These are phyloP conservation scores for Lordiphosa mommai DNA, from an alignment of 1,140 invertebrate species.

Conservation along the genomic window DNA sequence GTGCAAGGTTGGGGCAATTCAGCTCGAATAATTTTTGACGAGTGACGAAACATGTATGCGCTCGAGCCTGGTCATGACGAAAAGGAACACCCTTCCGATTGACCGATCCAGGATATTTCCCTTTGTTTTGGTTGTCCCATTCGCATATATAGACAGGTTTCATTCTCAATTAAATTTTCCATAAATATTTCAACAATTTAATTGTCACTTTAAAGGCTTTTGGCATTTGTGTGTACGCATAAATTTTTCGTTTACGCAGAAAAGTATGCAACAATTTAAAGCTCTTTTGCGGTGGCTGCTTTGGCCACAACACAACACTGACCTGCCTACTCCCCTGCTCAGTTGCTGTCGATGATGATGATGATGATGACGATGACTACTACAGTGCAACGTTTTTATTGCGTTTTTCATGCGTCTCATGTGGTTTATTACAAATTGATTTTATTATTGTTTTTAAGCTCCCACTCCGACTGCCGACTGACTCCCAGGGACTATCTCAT, in stretches of 20 bases:
- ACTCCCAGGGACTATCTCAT: not conserved
- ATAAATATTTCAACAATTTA: slow-evolving; percentile 46
- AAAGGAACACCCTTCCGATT: no score
- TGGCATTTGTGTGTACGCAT: slow-evolving; percentile 9
- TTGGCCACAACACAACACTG: slow-evolving; percentile 23
- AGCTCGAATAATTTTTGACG: no score
- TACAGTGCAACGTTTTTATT: slow-evolving; percentile 62
- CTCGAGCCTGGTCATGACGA: no score
- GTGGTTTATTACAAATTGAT: slow-evolving; percentile 77
- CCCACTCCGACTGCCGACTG: not conserved
- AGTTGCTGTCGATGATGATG: no score
- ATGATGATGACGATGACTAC: slow-evolving; percentile 23
- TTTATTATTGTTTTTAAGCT: slow-evolving; percentile 61
- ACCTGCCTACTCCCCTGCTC: not conserved
- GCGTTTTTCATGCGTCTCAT: slow-evolving; percentile 69
- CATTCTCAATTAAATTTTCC: slow-evolving; percentile 35
- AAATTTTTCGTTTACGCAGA: slow-evolving; percentile 20
- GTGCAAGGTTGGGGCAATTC: no score
- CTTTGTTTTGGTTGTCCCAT: no score
- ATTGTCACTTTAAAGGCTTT: slow-evolving; percentile 33
- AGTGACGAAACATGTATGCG: no score
- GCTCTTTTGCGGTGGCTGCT: slow-evolving; percentile 57
- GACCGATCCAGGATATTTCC: no score
- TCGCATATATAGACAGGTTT: no score
- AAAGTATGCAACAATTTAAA: slow-evolving; percentile 72